Percentiles rank a stretch among this genome's conserved stretches.
Evolutionary conservation across 2,113 vertebrate genomes (phyloP).

Genomic region (Boulengeromyrus knoepffleri): DNA sequence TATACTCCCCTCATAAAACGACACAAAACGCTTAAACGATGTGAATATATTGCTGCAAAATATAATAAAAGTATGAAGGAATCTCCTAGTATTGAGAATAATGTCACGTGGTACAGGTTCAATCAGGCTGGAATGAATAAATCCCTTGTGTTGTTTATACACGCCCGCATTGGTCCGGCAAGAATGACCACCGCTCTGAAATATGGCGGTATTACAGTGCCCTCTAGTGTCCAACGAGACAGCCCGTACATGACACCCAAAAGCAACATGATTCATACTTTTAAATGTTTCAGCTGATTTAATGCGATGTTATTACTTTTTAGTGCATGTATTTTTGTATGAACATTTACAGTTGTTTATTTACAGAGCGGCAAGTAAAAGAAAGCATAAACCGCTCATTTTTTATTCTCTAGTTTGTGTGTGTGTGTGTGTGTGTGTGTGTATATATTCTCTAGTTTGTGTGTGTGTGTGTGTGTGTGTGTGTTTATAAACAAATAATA

Average conservation of each 20-base stretch:
- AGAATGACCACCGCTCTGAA: background rate
- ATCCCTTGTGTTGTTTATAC: background rate
- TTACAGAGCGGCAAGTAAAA: background rate
- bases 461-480: background rate
- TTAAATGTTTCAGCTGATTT: background rate
- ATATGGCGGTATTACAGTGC: background rate
- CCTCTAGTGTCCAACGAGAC: background rate
- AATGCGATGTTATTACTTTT: background rate
- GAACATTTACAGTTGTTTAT: background rate
- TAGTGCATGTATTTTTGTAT: background rate
- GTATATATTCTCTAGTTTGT: background rate
- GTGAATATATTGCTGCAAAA: background rate
- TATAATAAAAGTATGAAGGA: background rate
- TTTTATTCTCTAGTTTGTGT: background rate
- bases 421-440: background rate
- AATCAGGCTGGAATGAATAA: background rate
- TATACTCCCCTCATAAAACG: background rate
- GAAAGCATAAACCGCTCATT: background rate
- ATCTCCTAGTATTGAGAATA: background rate
- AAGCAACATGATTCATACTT: background rate
- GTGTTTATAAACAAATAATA: too few species aligned
- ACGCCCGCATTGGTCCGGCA: background rate
- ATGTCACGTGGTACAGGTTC: background rate
- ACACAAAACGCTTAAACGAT: background rate
- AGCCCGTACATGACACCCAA: background rate